Conservation (phyloP, 2,113 vertebrate species). For the Rhinopomastus cyanomelas region DNA sequence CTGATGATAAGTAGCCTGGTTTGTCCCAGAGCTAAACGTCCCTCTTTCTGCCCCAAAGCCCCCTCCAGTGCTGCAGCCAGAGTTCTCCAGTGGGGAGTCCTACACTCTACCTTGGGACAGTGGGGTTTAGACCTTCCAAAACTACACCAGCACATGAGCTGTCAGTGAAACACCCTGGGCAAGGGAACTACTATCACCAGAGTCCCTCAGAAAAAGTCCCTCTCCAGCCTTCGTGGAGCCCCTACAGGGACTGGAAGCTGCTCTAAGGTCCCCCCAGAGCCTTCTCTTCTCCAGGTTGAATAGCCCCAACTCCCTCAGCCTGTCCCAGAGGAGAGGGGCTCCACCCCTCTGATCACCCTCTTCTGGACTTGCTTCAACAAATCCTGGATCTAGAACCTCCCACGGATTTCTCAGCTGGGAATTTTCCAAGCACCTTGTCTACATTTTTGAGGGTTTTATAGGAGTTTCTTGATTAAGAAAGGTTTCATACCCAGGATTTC, state of each 20-base stretch:
- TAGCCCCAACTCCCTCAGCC: no score
- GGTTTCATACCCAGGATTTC: background rate
- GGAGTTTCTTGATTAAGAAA: background rate
- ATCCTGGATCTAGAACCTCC: background rate
- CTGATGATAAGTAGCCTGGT: background rate
- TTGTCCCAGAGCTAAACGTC: background rate
- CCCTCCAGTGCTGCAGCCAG: background rate
- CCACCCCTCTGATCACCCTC: no score
- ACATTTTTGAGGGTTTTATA: background rate
- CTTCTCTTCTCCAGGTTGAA: no score
- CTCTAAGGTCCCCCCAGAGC: no score
- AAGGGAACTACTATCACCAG: background rate
- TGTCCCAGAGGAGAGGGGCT: no score
- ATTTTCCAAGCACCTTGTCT: background rate
- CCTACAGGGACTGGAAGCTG: no score
- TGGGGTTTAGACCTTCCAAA: background rate
- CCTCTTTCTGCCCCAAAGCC: background rate
- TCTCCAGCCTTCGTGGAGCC: no score
- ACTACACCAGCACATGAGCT: background rate
- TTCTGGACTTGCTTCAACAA: background rate
- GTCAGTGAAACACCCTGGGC: background rate
- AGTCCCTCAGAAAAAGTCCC: no score
- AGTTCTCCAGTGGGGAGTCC: background rate
- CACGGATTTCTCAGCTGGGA: background rate
- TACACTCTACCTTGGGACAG: background rate